phyloP scores from a whole-genome alignment of 2,888 invertebrate genomes.

The Xylota sylvarum region DNA sequence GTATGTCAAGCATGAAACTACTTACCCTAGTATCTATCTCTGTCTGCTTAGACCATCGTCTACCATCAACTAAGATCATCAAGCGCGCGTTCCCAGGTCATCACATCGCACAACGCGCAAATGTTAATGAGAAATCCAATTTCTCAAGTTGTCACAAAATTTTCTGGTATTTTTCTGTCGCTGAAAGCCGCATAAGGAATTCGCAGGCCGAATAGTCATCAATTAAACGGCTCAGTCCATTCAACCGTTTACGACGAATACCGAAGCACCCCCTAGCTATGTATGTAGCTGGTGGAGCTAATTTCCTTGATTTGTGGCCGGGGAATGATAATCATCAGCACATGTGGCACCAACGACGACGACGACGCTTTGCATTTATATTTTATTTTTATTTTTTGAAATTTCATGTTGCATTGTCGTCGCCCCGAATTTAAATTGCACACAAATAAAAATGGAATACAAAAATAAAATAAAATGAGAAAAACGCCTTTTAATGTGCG shows the following conservation, averaged over 20 bases:
- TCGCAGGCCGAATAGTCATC: slow-evolving; percentile 68
- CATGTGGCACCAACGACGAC: slow-evolving; percentile 53
- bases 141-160: slow-evolving; percentile 72
- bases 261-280: slow-evolving; percentile 9
- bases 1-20: background rate
- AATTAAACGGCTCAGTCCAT: slow-evolving; percentile 75
- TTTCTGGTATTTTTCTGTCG: slow-evolving; percentile 56
- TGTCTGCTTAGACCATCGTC: background rate
- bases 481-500: slow-evolving; percentile 67
- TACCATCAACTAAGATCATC: background rate
- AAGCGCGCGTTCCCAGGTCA: slow-evolving; percentile 51
- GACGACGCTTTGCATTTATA: slow-evolving; percentile 27
- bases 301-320: slow-evolving; percentile 74
- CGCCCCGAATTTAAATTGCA: slow-evolving; percentile 68
- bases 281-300: slow-evolving; percentile 51
- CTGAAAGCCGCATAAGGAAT: slow-evolving; percentile 56
- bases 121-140: slow-evolving; percentile 74
- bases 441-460: slow-evolving; percentile 14
- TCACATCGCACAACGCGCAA: slow-evolving; percentile 37
- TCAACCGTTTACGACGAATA: slow-evolving; percentile 65
- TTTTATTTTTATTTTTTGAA: slow-evolving; percentile 67
- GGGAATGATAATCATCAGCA: slow-evolving; percentile 75
- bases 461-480: too few species aligned
- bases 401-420: slow-evolving; percentile 75
- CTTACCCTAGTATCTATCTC: background rate